Evolutionary conservation across 2,888 invertebrate genomes (phyloP).

Genomic region (Pterostichus niger): DNA sequence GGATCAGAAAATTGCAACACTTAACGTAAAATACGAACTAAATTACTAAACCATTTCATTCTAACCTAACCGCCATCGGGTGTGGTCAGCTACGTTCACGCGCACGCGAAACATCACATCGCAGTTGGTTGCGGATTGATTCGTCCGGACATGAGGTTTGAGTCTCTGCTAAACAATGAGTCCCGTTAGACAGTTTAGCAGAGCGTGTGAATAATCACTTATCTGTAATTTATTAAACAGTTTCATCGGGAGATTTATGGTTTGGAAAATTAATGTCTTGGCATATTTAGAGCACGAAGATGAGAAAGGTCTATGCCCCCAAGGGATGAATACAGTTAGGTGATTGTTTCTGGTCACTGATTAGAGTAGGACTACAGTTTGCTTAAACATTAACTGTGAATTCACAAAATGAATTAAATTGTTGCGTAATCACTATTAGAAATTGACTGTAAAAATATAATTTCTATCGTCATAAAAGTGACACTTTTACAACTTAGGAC

Average conservation of each 20-base stretch:
- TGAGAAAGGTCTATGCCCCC: constrained; percentile 39
- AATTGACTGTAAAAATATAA: no score
- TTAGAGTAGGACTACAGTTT: no score
- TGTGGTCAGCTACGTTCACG: constrained; percentile 1
- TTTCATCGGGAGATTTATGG: constrained; percentile 47
- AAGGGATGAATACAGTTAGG: not conserved
- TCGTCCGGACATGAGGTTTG: not conserved
- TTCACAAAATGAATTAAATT: no score
- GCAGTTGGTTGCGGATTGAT: constrained; percentile 13
- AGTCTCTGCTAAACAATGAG: constrained; percentile 8
- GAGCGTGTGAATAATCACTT: constrained; percentile 54
- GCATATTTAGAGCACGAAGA: constrained; percentile 42
- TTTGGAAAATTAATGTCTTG: constrained; percentile 15
- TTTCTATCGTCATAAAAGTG: no score
- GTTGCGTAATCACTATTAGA: no score
- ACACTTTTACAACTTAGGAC: no score
- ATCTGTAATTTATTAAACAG: constrained; percentile 50
- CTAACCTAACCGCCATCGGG: not conserved
- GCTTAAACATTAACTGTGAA: no score
- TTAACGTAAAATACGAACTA: not conserved
- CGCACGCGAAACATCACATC: constrained; percentile 20
- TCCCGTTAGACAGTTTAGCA: constrained; percentile 53
- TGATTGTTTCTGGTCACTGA: not conserved
- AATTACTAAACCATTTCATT: not conserved
- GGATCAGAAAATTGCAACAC: constrained; percentile 27